Percentiles rank a stretch among this genome's conserved stretches.
Evolutionary conservation across 2,797 vertebrate species (phyloP).

Genomic region (Macropodus opercularis): DNA sequence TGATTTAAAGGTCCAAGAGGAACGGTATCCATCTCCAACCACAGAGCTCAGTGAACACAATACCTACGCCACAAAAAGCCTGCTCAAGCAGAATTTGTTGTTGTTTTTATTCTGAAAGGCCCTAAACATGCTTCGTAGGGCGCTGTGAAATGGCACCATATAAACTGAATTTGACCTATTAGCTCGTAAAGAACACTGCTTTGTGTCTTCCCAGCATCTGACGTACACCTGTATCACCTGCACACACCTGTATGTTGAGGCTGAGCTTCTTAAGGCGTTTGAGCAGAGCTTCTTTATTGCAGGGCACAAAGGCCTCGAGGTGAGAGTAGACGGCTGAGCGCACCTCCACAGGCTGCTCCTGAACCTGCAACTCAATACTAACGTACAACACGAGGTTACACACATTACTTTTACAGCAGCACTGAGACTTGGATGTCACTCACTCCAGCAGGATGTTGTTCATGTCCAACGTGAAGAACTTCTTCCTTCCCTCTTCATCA

Average conservation of each 20-base stretch:
- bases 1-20: too few relatives aligned
- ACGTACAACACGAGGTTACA: slow-evolving; percentile 32
- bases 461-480: slow-evolving; percentile 99
- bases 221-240: background rate
- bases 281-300: slow-evolving; percentile 95
- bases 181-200: background rate
- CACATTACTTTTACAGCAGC: too few relatives aligned
- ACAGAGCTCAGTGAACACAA: too few relatives aligned
- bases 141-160: too few relatives aligned
- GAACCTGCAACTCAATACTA: slow-evolving; percentile 96
- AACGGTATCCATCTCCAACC: too few relatives aligned
- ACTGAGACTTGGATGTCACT: slow-evolving; percentile 73
- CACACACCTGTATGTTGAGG: slow-evolving; percentile 92
- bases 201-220: too few relatives aligned
- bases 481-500: slow-evolving; percentile 97
- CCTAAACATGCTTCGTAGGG: too few relatives aligned
- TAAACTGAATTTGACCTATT: too few relatives aligned
- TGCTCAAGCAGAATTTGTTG: too few relatives aligned
- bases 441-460: slow-evolving; percentile 99
- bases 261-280: slow-evolving; percentile 97
- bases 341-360: slow-evolving; percentile 87
- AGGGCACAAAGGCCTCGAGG: slow-evolving; percentile 96
- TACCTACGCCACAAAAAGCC: too few relatives aligned
- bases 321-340: slow-evolving; percentile 90
- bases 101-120: too few relatives aligned